Base-by-base conservation (phyloP, 2,888 invertebrate genomes). In the Bimastos eiseni region DNA sequence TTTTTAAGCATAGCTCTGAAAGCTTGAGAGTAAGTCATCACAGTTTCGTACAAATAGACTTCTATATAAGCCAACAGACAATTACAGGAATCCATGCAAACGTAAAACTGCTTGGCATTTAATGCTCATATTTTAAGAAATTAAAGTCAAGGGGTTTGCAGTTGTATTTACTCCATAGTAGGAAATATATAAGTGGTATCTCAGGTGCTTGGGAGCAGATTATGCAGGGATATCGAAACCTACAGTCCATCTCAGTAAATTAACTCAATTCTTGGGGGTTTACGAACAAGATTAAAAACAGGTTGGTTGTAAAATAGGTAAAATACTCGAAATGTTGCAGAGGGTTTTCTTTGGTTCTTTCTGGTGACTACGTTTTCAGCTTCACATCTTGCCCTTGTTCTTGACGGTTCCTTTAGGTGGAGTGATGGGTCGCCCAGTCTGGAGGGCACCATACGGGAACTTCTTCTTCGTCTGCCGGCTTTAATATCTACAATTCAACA, bases 391-490 rank as follows among this genome's bases (percentile, higher is more conserved):
- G 38, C 93, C 93, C 92, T 94, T 94, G 90, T 93, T 93, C 91
- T 94, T 94, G 36, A 93, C 93, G 86, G 94, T 86, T 90, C 95
- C 95, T 92, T 98, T 96, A 91, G 99, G 99, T 94, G 99, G 99
- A 95, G 99, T 99, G 94, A 99, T 97, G 94, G 99, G 99, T 94
- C 99, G 97, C 94, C 98, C 98, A 94, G 98, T 97, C 96, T 97
- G 98, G 95, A 98, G 96, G 93, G 97, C 97, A 93, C 98, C 97
- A 95, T 99, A 98, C 95, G 98, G 98, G 96, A 99, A 99, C 96
- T 99, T 97, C 96, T 99, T 99, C 96, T 99, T 99, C n/a, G 96
- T 99, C 99, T 92, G 99, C 99, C 94, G 99, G 99, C 96, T 99
- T 99, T 95, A 99, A 96, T 94, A 99, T 99, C 99, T 99, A 95